phyloP scores from a whole-genome alignment of 2,888 invertebrate species.

The Serripes groenlandicus region DNA sequence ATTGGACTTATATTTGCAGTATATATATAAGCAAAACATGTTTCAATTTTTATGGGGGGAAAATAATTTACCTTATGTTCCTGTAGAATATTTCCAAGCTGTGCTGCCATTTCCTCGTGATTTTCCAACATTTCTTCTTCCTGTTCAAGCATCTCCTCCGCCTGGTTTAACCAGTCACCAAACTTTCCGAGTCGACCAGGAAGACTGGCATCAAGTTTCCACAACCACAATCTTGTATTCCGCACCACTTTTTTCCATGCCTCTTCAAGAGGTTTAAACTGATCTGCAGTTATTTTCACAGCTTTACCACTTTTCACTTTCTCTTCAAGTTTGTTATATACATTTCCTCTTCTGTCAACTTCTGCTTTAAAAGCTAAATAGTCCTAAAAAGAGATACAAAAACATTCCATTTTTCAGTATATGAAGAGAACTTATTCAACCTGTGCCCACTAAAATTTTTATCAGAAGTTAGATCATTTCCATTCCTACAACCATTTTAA shows the following conservation, averaged over 20 bases:
- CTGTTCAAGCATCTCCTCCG: slow-evolving; percentile 86
- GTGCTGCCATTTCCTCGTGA: slow-evolving; percentile 89
- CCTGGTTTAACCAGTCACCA: slow-evolving; percentile 96
- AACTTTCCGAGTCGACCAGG: slow-evolving; percentile 95
- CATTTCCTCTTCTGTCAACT: slow-evolving; percentile 90
- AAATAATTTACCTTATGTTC: slow-evolving; percentile 93
- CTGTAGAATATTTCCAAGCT: slow-evolving; percentile 79
- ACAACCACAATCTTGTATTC: slow-evolving; percentile 90
- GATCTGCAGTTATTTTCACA: slow-evolving; percentile 93
- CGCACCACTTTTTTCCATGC: slow-evolving; percentile 93
- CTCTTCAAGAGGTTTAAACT: slow-evolving; percentile 94
- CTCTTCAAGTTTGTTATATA: slow-evolving; percentile 92
- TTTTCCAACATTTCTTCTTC: slow-evolving; percentile 88
- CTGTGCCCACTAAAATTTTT: too few species aligned
- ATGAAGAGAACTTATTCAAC: not conserved
- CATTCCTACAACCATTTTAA: too few species aligned
- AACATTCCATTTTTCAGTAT: not conserved
- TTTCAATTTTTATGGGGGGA: too few species aligned
- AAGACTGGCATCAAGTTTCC: slow-evolving; percentile 94
- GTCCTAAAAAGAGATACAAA: slow-evolving; percentile 88
- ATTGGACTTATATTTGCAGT: too few species aligned
- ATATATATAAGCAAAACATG: too few species aligned
- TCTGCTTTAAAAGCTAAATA: slow-evolving; percentile 93
- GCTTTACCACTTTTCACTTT: slow-evolving; percentile 93
- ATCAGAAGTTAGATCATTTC: not conserved